Percentiles rank a stretch among this genome's conserved stretches.
Evolutionary conservation across 2,797 vertebrate genomes (phyloP).

Genomic region (Centropyge bicolor): DNA sequence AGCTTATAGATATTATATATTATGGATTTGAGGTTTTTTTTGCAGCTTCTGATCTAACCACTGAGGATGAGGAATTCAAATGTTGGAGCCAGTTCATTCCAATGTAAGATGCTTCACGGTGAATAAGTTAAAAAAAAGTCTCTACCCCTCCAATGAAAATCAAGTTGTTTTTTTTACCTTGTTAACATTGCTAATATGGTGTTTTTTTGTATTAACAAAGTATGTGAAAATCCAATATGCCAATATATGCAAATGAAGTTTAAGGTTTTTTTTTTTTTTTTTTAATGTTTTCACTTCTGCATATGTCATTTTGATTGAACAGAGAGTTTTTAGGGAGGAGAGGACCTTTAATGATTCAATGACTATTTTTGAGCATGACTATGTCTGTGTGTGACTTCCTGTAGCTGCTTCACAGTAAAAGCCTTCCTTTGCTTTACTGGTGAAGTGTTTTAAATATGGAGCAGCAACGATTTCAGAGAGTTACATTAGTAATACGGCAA

Average conservation of each 20-base stretch:
- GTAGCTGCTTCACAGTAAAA: background rate
- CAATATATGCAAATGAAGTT: too few species aligned
- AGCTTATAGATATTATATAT: slow-evolving; percentile 10
- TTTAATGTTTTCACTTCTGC: too few species aligned
- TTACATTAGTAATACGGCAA: background rate
- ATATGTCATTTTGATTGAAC: too few species aligned
- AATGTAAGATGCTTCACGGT: background rate
- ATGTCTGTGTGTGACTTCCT: background rate
- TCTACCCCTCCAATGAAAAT: background rate
- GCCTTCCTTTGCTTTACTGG: background rate
- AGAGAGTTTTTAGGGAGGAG: too few species aligned
- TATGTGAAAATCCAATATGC: too few species aligned
- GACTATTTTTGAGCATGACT: background rate
- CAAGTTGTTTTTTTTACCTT: too few species aligned
- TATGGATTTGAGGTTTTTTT: background rate
- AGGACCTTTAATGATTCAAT: background rate
- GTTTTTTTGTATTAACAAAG: too few species aligned
- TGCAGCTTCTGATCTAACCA: background rate
- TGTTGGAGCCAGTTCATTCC: background rate
- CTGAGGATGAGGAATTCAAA: slow-evolving; percentile 4
- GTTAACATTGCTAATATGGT: too few species aligned
- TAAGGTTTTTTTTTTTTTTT: too few species aligned
- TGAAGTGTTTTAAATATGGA: background rate
- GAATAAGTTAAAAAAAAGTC: background rate
- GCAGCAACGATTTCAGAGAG: background rate